Evolutionary conservation across 2,797 vertebrate species (phyloP), one percentile per base, ranked within the genome.

Genomic region (Platyrinchus mystaceus): DNA sequence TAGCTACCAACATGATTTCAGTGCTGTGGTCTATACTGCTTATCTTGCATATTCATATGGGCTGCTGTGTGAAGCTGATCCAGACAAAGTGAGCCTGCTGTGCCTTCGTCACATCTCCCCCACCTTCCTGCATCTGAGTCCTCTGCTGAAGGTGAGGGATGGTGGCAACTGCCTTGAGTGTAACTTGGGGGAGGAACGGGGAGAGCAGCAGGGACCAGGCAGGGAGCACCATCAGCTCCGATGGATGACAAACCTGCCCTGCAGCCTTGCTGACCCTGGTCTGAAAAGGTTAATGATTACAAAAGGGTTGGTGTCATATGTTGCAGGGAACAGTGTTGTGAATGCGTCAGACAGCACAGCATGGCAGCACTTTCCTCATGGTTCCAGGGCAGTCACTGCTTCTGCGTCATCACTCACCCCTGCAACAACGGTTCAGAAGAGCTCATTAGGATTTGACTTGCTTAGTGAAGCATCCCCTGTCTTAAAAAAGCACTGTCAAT

Each of bases 201-300:
- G 19, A 20, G 10, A 27, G 34, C 73, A 37, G 4, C 12, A 74
- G 74, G 76, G 69, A 12, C n/a, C 43, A 76, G 55, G 28, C 10
- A 56, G 34, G 26, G 56, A 63, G 11, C 0, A 0, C 27, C 49
- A 24, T 22, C 44, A 64, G 27, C n/a, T 53, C 19, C 0, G 0
- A n/a, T 1, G 15, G 41, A 23, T 24, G 37, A 44, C 55, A 70
- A 63, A 77, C 17, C 19, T 4, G 0, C n/a, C 39, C 44, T 39
- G 15, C 16, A 62, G 10, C 70, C 81, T 84, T 43, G 6, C 15
- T 85, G 75, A 74, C 60, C 63, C 75, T 47, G 21, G 9, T 64
- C 34, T 53, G 56, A 62, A 50, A 73, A 82, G 21, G 28, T 93
- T 93, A 83, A 93, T 93, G 41, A 64, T 74, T 93, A 34, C 47